Conservation (phyloP, 2,888 invertebrate genomes). For the Leptinotarsa tumamoca region DNA sequence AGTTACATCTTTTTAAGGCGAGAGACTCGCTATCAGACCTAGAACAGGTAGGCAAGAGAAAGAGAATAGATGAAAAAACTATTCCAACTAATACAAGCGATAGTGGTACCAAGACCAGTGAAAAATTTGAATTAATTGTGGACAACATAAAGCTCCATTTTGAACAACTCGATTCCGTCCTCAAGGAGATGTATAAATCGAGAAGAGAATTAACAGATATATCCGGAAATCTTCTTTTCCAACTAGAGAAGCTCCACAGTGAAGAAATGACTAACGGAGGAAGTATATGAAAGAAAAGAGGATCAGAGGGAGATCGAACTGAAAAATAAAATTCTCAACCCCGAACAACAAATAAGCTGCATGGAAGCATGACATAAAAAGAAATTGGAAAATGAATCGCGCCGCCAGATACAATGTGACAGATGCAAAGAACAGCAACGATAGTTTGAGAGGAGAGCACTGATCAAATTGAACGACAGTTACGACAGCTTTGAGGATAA, state of each 20-base stretch:
- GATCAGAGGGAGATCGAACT: background rate
- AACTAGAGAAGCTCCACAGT: slow-evolving; percentile 10
- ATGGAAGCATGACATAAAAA: background rate
- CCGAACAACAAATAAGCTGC: background rate
- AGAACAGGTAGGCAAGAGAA: no score
- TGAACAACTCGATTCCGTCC: background rate
- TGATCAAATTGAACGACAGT: slow-evolving; percentile 24
- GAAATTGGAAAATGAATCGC: background rate
- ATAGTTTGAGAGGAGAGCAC: slow-evolving; percentile 6
- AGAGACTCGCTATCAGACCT: no score
- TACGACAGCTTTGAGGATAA: slow-evolving; percentile 25
- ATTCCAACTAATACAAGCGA: no score
- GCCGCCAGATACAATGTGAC: slow-evolving; percentile 11
- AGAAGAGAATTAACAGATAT: background rate
- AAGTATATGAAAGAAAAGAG: background rate
- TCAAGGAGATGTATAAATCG: background rate
- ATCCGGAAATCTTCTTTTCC: background rate
- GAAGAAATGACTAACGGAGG: background rate
- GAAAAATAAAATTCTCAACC: background rate
- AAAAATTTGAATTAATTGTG: background rate
- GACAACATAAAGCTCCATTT: background rate
- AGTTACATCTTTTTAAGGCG: no score
- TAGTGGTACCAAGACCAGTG: no score
- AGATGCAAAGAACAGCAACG: slow-evolving; percentile 19
- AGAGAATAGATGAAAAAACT: no score